Evolutionary conservation across 1,140 invertebrate genomes (phyloP), one percentile per base, ranked within the genome.

Genomic region (Trissolcus basalis): DNA sequence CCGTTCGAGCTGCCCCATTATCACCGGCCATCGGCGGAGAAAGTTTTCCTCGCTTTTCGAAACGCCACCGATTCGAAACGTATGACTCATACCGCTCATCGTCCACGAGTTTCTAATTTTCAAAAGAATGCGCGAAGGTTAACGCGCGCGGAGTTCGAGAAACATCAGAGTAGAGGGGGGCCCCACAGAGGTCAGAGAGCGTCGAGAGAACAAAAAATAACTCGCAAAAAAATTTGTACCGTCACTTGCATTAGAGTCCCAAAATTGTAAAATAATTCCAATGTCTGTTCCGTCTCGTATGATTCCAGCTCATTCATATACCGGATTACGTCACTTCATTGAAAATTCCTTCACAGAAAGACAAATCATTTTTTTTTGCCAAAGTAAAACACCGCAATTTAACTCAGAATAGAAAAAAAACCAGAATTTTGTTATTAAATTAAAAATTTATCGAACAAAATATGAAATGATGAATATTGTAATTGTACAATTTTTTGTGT

Each of bases 41-140:
- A 71, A 71, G 68, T 71, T 71, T 58, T 64, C 45, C 68, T 16
- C 47, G 68, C 58, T 71, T 63, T 61, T 61, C 67, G 58, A 70
- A 70, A 69, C 65, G 55, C n/a, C 55, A 41, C 12, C 45, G 43
- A 49, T 55, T 69, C 56, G 68, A 55, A 48, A 60, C 58, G 58
- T 58, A 12, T 71, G 68, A 71, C 51, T 71, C 68, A 71, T 27
- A 16, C n/a, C 32, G 43, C 53, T 55, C 68, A 45, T 61, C 68
- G 51, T 45, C 36, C 27, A 19, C 68, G 41, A 71, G 68, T 71
- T 71, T 71, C 68, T 71, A 71, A 71, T 71, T 71, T 55, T 51
- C 53, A 39, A 50, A 63, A 56, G 67, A 61, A 61, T 44, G 58
- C 47, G 12, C 53, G 47, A 58, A 67, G 63, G 49, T 51, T 61